These are phyloP conservation scores for Erpornis zantholeuca DNA, from an alignment of 2,113 vertebrate genomes.

Conservation along the genomic window DNA sequence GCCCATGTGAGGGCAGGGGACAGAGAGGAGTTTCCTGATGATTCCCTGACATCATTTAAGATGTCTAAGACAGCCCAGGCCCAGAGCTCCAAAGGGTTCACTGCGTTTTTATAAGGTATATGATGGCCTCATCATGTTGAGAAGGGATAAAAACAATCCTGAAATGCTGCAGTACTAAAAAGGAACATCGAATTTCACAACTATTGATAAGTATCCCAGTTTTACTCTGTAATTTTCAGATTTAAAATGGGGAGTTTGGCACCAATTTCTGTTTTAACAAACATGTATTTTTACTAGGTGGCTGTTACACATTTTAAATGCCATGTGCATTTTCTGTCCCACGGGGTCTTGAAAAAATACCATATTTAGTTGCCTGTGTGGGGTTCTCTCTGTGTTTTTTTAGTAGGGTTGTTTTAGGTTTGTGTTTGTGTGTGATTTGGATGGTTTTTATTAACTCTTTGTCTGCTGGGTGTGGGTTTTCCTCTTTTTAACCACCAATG, in stretches of 20 bases:
- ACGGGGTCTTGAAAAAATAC: not conserved
- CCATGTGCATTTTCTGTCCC: not conserved
- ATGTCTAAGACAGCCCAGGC: not conserved
- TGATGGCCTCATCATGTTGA: not conserved
- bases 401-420: not conserved
- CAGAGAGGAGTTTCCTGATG: not conserved
- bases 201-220: not conserved
- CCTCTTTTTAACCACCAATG: slow-evolving; percentile 45
- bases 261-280: not conserved
- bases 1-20: not conserved
- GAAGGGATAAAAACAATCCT: not conserved
- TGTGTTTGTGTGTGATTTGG: not conserved
- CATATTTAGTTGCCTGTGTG: not conserved
- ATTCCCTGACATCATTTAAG: not conserved
- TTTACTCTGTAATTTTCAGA: not conserved
- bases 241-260: not conserved
- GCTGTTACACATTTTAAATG: not conserved
- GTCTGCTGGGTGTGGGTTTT: slow-evolving; percentile 42
- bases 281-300: not conserved
- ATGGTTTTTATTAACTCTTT: slow-evolving; percentile 23
- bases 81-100: not conserved
- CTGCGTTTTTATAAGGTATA: not conserved
- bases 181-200: not conserved
- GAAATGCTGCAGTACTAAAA: not conserved
- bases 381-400: not conserved